Conservation (phyloP, 2,113 vertebrate species). For the Oryctolagus cuniculus region DNA sequence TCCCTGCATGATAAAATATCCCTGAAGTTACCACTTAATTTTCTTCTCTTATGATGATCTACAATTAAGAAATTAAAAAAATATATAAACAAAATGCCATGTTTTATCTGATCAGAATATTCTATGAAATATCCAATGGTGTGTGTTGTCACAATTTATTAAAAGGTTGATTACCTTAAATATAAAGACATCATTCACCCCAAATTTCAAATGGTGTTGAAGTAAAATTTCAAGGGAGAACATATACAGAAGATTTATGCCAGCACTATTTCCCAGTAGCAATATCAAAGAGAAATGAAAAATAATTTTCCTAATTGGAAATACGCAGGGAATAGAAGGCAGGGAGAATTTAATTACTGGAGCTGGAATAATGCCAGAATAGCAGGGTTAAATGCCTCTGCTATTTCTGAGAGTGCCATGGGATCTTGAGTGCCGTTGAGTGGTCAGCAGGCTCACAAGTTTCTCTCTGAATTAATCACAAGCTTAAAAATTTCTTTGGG, state of each 20-base stretch:
- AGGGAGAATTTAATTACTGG: conserved; percentile 57
- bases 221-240: conserved; percentile 58
- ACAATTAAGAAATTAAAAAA: conserved; percentile 60
- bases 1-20: conserved; percentile 57
- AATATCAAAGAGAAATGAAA: conserved; percentile 55
- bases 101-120: neutral
- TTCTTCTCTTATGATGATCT: conserved; percentile 56
- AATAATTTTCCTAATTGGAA: conserved; percentile 62
- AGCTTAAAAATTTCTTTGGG: neutral
- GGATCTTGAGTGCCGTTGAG: neutral
- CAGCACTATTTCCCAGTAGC: neutral
- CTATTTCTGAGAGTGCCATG: neutral
- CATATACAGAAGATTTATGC: conserved; percentile 36
- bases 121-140: neutral
- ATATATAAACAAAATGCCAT: neutral
- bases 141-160: neutral
- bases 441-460: neutral
- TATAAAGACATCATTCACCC: conserved; percentile 63
- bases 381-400: conserved; percentile 43
- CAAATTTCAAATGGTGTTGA: conserved; percentile 41
- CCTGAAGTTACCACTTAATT: conserved; percentile 49
- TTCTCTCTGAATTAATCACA: neutral
- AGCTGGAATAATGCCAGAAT: conserved; percentile 56
- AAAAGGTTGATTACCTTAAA: neutral
- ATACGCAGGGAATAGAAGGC: conserved; percentile 34